Evolutionary conservation across 2,797 vertebrate genomes (phyloP), one percentile per base, ranked within the genome.

Genomic region (Knipowitschia caucasica): DNA sequence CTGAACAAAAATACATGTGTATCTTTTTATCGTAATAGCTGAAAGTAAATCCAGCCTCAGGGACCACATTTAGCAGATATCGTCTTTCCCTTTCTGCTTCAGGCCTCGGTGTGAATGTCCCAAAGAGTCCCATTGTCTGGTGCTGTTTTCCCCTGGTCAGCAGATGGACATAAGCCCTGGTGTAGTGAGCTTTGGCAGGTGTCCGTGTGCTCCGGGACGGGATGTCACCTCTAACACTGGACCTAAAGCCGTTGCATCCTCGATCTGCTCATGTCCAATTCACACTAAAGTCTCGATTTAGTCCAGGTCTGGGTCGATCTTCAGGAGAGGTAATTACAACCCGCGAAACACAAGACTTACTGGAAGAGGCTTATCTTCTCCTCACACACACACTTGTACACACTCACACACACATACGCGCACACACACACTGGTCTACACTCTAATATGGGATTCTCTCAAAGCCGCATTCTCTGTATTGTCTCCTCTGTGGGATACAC

Each of bases 301-400:
- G 75, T 79, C 81, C 59, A 64, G 18, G 12, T 59, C 60, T 49
- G 56, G 67, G 63, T 77, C 75, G 66, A 59, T 69, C 62, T 84
- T 71, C 58, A 69, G 64, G 57, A 76, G 76, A 76, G 60, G 73
- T 82, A 83, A 87, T 86, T 88, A 84, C 68, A 51, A 63, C 73
- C 60, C 65, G 60, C 50, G 53, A 82, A 76, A 82, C 71, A 63
- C 50, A 57, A 65, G 63, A 75, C 59, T 72, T 70, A 59, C 68
- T 72, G 69, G 57, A 83, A 78, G 71, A 67, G 69, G 69, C 80
- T 86, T 73, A 78, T 75, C 64, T 6, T 50, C 57, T 35, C 1
- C 33, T 2, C 33, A 35, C 33, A 58, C 36, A 67, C 66, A 67
- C 67, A 73, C 58, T 71, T 70, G 56, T 18, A 34, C 31, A 34